Percentiles rank a stretch among this genome's conserved stretches.
Conservation (phyloP, 2,797 vertebrate species). For the Borostomias antarcticus region DNA sequence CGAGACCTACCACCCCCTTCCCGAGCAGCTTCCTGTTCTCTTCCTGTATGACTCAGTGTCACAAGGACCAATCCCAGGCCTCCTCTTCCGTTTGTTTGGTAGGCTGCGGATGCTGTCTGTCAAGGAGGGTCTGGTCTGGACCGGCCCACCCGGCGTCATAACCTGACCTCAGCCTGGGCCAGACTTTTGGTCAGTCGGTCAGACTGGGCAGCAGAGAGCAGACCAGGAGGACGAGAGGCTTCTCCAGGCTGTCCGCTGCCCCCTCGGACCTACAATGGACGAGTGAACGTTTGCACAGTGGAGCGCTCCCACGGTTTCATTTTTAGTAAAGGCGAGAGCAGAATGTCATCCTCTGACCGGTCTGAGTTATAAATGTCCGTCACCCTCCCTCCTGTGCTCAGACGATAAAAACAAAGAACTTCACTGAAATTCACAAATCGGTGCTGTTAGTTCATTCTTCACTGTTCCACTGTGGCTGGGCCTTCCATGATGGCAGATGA, state of each 20-base stretch:
- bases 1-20: conserved; percentile 39
- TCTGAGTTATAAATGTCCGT: neutral
- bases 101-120: conserved; percentile 40
- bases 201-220: too few species aligned
- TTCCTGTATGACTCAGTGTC: conserved; percentile 72
- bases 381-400: neutral
- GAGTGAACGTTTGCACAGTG: too few species aligned
- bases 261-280: too few species aligned
- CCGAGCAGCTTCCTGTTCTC: conserved; percentile 59
- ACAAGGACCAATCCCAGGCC: conserved; percentile 51
- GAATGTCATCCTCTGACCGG: too few species aligned
- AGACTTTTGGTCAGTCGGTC: neutral
- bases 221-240: too few species aligned
- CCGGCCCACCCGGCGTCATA: neutral
- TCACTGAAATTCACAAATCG: too few species aligned
- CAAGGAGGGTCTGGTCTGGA: neutral
- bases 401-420: neutral
- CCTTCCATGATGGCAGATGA: neutral
- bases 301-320: too few species aligned
- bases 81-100: conserved; percentile 38
- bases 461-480: neutral
- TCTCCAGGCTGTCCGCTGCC: too few species aligned
- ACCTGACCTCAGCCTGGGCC: neutral
- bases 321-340: too few species aligned
- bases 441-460: too few species aligned